Conservation (phyloP, 2,797 vertebrate species). For the Cygnus olor region DNA sequence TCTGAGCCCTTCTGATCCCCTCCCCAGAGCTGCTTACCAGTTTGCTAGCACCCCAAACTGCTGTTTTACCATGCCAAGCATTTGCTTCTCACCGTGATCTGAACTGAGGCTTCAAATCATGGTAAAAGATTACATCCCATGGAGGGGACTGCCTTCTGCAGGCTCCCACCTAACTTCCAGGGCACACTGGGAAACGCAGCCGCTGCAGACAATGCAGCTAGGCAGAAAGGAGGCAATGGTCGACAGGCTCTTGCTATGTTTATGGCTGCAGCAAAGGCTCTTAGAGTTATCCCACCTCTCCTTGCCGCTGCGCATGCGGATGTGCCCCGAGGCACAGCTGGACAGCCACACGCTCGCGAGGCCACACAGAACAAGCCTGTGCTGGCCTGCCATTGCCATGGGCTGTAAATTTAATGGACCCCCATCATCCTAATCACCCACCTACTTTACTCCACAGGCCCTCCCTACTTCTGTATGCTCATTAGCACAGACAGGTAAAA, state of each 20-base stretch:
- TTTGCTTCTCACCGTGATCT: neutral
- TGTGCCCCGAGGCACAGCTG: fast-evolving
- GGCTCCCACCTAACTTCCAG: neutral
- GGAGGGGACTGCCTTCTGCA: neutral
- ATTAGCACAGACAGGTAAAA: neutral
- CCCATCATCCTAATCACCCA: neutral
- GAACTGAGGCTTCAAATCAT: fast-evolving
- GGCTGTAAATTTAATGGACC: neutral
- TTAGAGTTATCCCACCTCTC: neutral
- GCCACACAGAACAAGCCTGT: fast-evolving
- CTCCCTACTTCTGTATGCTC: neutral
- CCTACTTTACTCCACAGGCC: neutral
- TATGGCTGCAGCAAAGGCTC: neutral
- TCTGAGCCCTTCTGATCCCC: neutral
- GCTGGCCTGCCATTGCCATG: neutral
- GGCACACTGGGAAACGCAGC: neutral
- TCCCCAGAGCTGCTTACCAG: too few species aligned
- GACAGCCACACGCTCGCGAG: neutral
- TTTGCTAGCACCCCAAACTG: neutral
- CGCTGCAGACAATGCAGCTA: fast-evolving
- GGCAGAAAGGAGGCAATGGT: neutral
- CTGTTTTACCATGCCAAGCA: neutral
- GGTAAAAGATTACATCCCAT: neutral
- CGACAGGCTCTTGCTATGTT: neutral
- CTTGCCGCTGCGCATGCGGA: neutral